A percentile compares a stretch with the other conserved stretches of the same genome.
phyloP scores from a whole-genome alignment of 2,113 vertebrate genomes.

The Ptychochromis oligacanthus region DNA sequence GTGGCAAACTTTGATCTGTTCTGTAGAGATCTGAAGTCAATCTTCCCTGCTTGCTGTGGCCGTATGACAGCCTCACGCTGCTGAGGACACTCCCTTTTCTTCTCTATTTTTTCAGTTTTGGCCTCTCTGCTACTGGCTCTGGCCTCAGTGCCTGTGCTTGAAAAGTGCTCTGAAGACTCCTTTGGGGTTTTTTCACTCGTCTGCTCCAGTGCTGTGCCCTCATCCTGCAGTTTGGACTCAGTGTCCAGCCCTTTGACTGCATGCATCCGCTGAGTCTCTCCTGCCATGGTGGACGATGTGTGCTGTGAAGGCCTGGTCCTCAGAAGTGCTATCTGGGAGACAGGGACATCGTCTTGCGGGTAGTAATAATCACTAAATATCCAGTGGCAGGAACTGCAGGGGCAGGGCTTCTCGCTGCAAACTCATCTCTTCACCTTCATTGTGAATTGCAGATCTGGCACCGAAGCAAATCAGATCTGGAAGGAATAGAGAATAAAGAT shows the following conservation, averaged over 20 bases:
- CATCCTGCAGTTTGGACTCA: slow-evolving; percentile 81
- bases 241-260: slow-evolving; percentile 79
- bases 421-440: slow-evolving; percentile 77
- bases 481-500: slow-evolving; percentile 44
- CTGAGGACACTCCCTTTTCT: slow-evolving; percentile 82
- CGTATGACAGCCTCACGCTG: slow-evolving; percentile 91
- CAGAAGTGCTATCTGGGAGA: slow-evolving; percentile 75
- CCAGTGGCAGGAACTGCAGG: slow-evolving; percentile 71
- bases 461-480: slow-evolving; percentile 66
- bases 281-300: slow-evolving; percentile 85
- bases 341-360: slow-evolving; percentile 78
- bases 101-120: slow-evolving; percentile 75
- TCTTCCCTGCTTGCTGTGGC: slow-evolving; percentile 86
- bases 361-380: slow-evolving; percentile 62
- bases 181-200: slow-evolving; percentile 78
- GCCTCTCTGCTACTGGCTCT: slow-evolving; percentile 67
- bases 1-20: slow-evolving; percentile 81
- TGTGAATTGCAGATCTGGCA: slow-evolving; percentile 59
- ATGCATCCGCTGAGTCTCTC: slow-evolving; percentile 88
- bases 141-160: slow-evolving; percentile 70
- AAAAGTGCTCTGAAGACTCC: slow-evolving; percentile 70
- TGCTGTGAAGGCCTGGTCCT: slow-evolving; percentile 77
- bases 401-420: slow-evolving; percentile 64
- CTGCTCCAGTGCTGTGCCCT: slow-evolving; percentile 81
- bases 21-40: slow-evolving; percentile 87